These are phyloP conservation scores for Deilephila porcellus DNA, from an alignment of 2,888 invertebrate genomes.

Conservation along the genomic window DNA sequence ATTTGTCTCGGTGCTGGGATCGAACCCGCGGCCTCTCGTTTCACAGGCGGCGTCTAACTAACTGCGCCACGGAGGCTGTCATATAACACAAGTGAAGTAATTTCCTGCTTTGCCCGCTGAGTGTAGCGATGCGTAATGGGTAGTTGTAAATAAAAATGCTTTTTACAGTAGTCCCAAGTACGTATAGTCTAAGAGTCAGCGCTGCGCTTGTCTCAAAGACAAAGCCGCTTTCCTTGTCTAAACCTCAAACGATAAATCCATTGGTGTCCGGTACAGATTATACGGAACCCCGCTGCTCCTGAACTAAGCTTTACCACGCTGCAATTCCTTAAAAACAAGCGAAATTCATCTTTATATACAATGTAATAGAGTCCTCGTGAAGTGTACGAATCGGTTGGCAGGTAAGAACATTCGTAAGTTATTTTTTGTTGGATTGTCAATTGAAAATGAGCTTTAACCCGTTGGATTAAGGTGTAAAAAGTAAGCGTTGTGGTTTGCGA, in stretches of 20 bases:
- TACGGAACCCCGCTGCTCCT: constrained; percentile 39
- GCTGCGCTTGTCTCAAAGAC: constrained; percentile 66
- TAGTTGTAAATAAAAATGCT: constrained; percentile 1
- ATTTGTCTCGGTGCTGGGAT: no score
- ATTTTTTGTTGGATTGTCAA: constrained; percentile 24
- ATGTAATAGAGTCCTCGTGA: neutral
- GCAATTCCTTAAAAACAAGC: neutral
- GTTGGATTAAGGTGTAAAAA: constrained; percentile 21
- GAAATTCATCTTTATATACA: neutral
- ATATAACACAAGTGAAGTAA: no score
- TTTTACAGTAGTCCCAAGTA: constrained; percentile 3
- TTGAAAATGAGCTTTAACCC: constrained; percentile 27
- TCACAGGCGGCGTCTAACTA: no score
- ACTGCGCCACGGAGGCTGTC: no score
- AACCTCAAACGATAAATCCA: constrained; percentile 72
- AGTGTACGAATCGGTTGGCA: constrained; percentile 28
- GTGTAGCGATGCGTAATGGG: neutral
- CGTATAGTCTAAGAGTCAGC: constrained; percentile 20
- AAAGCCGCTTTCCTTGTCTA: constrained; percentile 70
- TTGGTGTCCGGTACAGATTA: constrained; percentile 71
- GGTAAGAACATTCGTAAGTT: constrained; percentile 33
- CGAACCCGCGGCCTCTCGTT: no score
- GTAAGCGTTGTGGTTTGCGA: constrained; percentile 10
- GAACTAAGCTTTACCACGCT: constrained; percentile 28
- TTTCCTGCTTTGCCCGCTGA: neutral